phyloP scores from a whole-genome alignment of 1,140 invertebrate genomes.

The Drosophila sproati region DNA sequence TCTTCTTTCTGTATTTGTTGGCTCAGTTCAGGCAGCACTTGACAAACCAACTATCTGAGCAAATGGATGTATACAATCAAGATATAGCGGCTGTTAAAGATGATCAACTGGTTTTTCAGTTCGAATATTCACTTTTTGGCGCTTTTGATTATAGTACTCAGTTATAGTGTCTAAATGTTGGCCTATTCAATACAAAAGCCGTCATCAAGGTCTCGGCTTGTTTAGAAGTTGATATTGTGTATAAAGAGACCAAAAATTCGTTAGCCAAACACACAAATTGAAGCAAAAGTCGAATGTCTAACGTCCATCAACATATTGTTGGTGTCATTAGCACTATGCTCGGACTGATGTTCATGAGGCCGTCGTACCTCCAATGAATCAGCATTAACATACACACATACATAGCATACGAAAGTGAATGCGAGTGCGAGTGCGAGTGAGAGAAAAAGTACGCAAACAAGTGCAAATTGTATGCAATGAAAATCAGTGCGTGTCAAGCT shows the following conservation, averaged over 20 bases:
- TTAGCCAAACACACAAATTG: slow-evolving; percentile 34
- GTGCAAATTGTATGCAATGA: slow-evolving; percentile 49
- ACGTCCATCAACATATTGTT: slow-evolving; percentile 28
- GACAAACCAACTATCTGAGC: slow-evolving; percentile 67
- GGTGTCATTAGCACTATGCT: slow-evolving; percentile 50
- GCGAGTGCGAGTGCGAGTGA: slow-evolving; percentile 8
- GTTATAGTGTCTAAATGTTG: slow-evolving; percentile 19
- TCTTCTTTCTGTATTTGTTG: slow-evolving; percentile 34
- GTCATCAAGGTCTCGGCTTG: slow-evolving; percentile 33
- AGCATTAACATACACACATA: slow-evolving; percentile 30
- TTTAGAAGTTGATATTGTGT: slow-evolving; percentile 38
- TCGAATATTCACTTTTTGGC: slow-evolving; percentile 44
- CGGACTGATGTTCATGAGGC: slow-evolving; percentile 63
- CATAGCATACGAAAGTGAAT: slow-evolving; percentile 6
- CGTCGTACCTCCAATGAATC: slow-evolving; percentile 55
- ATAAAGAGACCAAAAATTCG: slow-evolving; percentile 41
- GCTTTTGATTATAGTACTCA: slow-evolving; percentile 33
- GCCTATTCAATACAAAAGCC: slow-evolving; percentile 29
- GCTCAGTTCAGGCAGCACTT: slow-evolving; percentile 31
- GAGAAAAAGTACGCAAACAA: background rate
- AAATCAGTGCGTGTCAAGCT: slow-evolving; percentile 45
- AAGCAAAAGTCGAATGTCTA: slow-evolving; percentile 26
- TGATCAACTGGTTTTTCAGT: slow-evolving; percentile 70
- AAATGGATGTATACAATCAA: slow-evolving; percentile 30
- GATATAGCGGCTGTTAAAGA: slow-evolving; percentile 41